Base-by-base conservation (phyloP, 2,797 vertebrate species). In the Tokudaia tokunoshimensis region DNA sequence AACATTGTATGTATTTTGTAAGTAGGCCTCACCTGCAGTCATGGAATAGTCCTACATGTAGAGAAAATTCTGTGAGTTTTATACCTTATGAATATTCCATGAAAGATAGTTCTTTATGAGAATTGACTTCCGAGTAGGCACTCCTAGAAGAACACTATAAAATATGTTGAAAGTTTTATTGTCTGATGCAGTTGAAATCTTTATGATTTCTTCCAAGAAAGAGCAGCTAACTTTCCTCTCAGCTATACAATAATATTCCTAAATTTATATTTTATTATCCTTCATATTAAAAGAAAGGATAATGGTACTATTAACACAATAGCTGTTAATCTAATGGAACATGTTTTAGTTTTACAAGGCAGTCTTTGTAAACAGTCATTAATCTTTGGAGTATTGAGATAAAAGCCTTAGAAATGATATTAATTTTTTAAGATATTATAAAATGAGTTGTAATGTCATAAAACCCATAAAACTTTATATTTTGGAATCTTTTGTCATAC, bases 241-340 rank as follows among this genome's bases (percentile, higher is more conserved):
- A 92, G 50, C 44, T 97, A 59, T 17, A 52, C 44, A 89, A 29
- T 41, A 89, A 95, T 94, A 83, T 94, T 96, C 6, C 10, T 86
- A 97, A 97, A 94, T 97, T 44, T 96, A 44, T 94, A 89, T 96
- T 97, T 95, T 96, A 96, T 97, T 97, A 93, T 57, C 24, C 14
- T 96, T 96, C 79, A 94, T 93, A 93, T 95, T 97, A 96, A 97
- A 95, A 93, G 91, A 88, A 93, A 96, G 59, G 57, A 85, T 95
- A 95, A 92, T 96, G 76, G 50, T 80, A 72, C 85, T 92, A 50
- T 94, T 94, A 97, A 76, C 37, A 93, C 79, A 97, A 94, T 83
- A 83, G n/a, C 26, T 94, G 11, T 95, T 96, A 94, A 95, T 94
- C 78, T 97, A 96, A 95, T 94, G 82, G 85, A 89, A 93, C 76